These are phyloP conservation scores for Drosophila dunni DNA, from an alignment of 1,140 invertebrate species.

Conservation along the genomic window DNA sequence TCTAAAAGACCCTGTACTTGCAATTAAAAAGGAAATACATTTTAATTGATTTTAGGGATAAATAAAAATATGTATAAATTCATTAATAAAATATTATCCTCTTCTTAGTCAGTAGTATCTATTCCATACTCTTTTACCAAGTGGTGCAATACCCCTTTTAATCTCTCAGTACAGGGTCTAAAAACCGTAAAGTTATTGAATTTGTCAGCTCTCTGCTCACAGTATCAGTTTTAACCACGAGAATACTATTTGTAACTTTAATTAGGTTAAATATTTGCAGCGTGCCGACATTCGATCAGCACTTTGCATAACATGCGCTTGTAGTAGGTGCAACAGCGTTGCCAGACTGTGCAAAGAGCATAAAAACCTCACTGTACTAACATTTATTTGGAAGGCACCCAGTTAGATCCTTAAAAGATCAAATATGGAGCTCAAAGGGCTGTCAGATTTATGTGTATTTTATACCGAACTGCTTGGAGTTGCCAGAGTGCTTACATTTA, in stretches of 20 bases:
- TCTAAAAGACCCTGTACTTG: too few relatives aligned
- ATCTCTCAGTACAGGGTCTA: too few relatives aligned
- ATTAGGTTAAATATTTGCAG: conserved; percentile 49
- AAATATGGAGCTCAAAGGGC: too few relatives aligned
- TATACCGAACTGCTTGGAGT: background rate
- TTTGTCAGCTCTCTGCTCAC: conserved; percentile 4
- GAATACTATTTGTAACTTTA: conserved; percentile 28
- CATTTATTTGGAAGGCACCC: too few relatives aligned
- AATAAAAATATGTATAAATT: conserved; percentile 1
- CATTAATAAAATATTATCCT: background rate
- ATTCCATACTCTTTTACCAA: too few relatives aligned
- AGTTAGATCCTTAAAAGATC: too few relatives aligned
- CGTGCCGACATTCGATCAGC: conserved; percentile 3
- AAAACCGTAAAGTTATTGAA: conserved; percentile 16
- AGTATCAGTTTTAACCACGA: conserved; percentile 13
- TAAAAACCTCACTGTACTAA: too few relatives aligned
- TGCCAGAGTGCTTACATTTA: background rate
- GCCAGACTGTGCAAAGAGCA: background rate
- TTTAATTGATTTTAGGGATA: too few relatives aligned
- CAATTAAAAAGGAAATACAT: too few relatives aligned
- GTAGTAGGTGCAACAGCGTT: background rate
- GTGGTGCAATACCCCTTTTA: too few relatives aligned
- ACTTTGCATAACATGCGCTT: conserved; percentile 10
- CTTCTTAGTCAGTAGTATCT: too few relatives aligned
- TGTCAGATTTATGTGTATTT: too few relatives aligned